Evolutionary conservation across 1,140 invertebrate species (phyloP).

Genomic region (Spodoptera litura): DNA sequence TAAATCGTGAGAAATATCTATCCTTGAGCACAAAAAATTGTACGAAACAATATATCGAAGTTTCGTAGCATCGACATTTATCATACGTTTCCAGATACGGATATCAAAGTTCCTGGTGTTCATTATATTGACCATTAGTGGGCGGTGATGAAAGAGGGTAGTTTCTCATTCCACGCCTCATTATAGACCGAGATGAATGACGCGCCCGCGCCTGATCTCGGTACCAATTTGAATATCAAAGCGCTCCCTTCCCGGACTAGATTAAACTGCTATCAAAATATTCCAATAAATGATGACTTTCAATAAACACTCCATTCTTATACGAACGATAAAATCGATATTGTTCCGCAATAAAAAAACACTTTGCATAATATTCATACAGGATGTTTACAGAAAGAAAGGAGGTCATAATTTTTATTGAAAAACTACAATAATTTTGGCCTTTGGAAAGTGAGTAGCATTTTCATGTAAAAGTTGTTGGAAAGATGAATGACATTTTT

Average conservation of each 20-base stretch:
- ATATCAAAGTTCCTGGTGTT: conserved; percentile 50
- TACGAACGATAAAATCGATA: conserved; percentile 47
- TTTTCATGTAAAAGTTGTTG: conserved; percentile 27
- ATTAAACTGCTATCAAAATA: conserved; percentile 38
- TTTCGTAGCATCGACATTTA: conserved; percentile 41
- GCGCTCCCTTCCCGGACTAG: conserved; percentile 36
- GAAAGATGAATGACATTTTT: conserved; percentile 10
- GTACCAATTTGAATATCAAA: conserved; percentile 64
- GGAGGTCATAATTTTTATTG: conserved; percentile 28
- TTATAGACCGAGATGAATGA: conserved; percentile 58
- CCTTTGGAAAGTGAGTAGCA: conserved; percentile 11
- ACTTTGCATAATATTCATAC: conserved; percentile 41
- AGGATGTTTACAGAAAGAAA: conserved; percentile 35
- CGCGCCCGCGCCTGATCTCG: conserved; percentile 51
- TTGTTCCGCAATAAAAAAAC: conserved; percentile 36
- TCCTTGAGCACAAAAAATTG: conserved; percentile 39
- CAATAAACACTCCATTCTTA: conserved; percentile 39
- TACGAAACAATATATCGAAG: conserved; percentile 33
- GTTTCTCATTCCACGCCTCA: conserved; percentile 63
- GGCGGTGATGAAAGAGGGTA: conserved; percentile 63
- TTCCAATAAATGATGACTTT: conserved; percentile 28
- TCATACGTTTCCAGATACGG: conserved; percentile 51
- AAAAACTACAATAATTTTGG: conserved; percentile 4
- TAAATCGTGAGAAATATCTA: conserved; percentile 34
- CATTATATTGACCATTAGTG: conserved; percentile 55